Base-by-base conservation (phyloP, 1,140 invertebrate genomes). In the Drosophila kurseongensis region DNA sequence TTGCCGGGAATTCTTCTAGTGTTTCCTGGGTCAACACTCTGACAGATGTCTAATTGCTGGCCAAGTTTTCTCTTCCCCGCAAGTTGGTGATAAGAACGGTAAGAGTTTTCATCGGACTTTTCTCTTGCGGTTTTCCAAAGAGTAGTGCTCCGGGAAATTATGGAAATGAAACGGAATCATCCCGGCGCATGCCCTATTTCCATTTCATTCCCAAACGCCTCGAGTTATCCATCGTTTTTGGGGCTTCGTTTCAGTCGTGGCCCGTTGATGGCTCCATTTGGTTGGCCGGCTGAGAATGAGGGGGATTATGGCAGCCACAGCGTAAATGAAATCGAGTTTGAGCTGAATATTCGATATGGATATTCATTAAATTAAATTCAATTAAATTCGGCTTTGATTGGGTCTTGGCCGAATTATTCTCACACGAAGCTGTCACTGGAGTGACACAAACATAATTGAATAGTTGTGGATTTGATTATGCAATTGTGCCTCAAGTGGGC, bases 1-100 rank as follows among this genome's bases (percentile, higher is more conserved):
- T 42, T 47, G 65, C 14, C 65, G 65, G 68, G 44, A 18, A 71
- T 69, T 69, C 41, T 68, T 69, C 16, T 41, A 69, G 62, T 69
- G 41, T 47, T 67, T 55, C 62, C 48, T 67, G 61, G 65, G 65
- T 68, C 65, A 68, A 68, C 61, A 60, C 52, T 41, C 66, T 71
- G 68, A 41, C 66, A 72, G 68, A 58, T 72, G 68, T 71, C 68
- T 72, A 72, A 72, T 72, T 72, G 68, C 44, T 72, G 68, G 51
- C 51, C 68, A 71, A 29, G 52, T 67, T 48, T 4, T 10, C 27
- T 63, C 58, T 16, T 38, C 1, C 4, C 5, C 4, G 7, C 9
- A 29, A 10, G 6, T 8, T 7, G n/a, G 7, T 14, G 29, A 32
- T 32, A 32, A 32, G 29, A 7, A 32, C 29, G 29, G 0, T 8